These are phyloP conservation scores for Ophion obscuratus DNA, from an alignment of 2,888 invertebrate genomes.

Conservation along the genomic window DNA sequence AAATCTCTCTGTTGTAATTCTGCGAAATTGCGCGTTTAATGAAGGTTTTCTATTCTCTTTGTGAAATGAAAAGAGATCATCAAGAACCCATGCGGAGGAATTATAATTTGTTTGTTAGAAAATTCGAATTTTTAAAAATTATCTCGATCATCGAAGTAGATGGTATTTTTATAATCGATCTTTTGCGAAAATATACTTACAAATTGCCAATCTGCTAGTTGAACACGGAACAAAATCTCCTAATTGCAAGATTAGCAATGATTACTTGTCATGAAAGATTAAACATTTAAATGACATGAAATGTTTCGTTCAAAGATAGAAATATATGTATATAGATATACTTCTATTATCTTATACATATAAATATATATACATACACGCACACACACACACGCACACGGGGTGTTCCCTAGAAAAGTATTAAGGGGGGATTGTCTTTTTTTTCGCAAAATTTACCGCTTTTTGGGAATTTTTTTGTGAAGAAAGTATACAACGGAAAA, in stretches of 20 bases:
- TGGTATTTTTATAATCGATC: not conserved
- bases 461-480: too few relatives aligned
- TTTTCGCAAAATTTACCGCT: too few relatives aligned
- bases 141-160: not conserved
- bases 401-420: too few relatives aligned
- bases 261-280: not conserved
- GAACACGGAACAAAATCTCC: not conserved
- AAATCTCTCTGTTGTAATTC: conserved; percentile 26
- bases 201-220: not conserved
- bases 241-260: not conserved
- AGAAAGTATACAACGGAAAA: too few relatives aligned
- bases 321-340: not conserved
- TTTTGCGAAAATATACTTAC: not conserved
- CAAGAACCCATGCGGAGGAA: not conserved
- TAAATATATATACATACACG: too few relatives aligned
- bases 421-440: too few relatives aligned
- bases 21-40: conserved; percentile 24
- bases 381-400: too few relatives aligned
- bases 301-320: not conserved
- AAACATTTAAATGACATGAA: not conserved
- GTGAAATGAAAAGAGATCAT: not conserved
- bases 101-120: not conserved
- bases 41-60: not conserved
- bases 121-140: not conserved
- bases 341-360: too few relatives aligned